A percentile compares a stretch with the other conserved stretches of the same genome.
These are phyloP conservation scores for Mus caroli DNA, from an alignment of 2,797 vertebrate species.

Conservation along the genomic window DNA sequence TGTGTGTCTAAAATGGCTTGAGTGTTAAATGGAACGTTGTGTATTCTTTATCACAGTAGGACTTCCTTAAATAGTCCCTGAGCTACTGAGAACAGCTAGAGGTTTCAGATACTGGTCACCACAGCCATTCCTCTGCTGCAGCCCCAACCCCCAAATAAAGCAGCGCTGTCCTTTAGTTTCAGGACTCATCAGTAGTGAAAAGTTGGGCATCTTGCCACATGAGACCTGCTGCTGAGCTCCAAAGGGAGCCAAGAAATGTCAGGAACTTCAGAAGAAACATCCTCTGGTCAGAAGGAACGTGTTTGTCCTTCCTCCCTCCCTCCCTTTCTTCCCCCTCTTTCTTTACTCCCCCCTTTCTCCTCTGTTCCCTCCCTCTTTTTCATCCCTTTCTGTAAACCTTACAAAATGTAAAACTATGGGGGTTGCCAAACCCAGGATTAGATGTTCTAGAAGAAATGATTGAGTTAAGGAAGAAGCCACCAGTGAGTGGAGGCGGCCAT, in stretches of 20 bases:
- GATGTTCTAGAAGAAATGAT: neutral
- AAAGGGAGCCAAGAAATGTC: neutral
- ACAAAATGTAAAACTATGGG: neutral
- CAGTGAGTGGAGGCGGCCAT: neutral
- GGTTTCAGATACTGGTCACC: neutral
- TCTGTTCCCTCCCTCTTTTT: neutral
- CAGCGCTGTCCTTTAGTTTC: neutral
- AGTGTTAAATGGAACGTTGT: neutral
- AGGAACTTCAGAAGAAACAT: neutral
- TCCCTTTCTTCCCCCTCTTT: no score
- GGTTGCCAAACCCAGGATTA: neutral
- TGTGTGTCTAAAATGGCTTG: neutral
- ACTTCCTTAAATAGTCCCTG: neutral
- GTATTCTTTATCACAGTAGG: neutral
- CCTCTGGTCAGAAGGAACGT: neutral
- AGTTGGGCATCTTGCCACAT: neutral
- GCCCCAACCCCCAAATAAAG: neutral
- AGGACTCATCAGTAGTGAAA: neutral
- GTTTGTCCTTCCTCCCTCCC: neutral
- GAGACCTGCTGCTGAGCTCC: neutral
- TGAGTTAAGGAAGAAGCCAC: neutral
- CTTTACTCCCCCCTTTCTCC: neutral
- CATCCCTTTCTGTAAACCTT: neutral
- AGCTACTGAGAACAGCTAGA: neutral
- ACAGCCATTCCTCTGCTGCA: neutral